Evolutionary conservation across 2,797 vertebrate species (phyloP).

Genomic region (Macroramphosus scolopax): DNA sequence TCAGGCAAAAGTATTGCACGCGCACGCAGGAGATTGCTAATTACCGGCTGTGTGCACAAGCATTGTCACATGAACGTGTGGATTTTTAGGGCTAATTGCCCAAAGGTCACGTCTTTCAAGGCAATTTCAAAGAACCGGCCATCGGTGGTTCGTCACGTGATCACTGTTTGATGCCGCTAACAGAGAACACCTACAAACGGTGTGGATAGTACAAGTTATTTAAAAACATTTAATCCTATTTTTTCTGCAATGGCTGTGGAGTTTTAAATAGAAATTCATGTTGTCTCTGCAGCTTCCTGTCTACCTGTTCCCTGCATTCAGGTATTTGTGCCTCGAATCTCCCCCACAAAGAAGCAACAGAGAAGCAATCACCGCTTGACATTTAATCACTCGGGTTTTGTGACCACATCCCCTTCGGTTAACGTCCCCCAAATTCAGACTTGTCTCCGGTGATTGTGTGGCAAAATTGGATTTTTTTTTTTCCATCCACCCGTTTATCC

Average conservation of each 20-base stretch:
- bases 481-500: constrained; percentile 61
- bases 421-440: constrained; percentile 47
- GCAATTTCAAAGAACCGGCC: constrained; percentile 39
- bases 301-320: not conserved
- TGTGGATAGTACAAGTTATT: constrained; percentile 1
- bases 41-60: constrained; percentile 60
- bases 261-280: constrained; percentile 29
- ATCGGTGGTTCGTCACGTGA: constrained; percentile 27
- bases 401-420: constrained; percentile 59
- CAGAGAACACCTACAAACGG: too few species aligned
- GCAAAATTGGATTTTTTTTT: constrained; percentile 74
- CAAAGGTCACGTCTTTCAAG: constrained; percentile 51
- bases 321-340: constrained; percentile 21
- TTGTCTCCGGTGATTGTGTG: constrained; percentile 61
- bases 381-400: constrained; percentile 58
- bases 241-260: constrained; percentile 23
- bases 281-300: constrained; percentile 2
- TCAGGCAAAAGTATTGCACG: constrained; percentile 41
- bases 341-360: constrained; percentile 28
- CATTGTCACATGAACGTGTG: constrained; percentile 59
- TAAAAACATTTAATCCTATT: too few species aligned
- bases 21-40: constrained; percentile 46
- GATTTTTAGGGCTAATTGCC: constrained; percentile 59
- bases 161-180: constrained; percentile 6
- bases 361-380: constrained; percentile 54